Conservation (phyloP, 2,113 vertebrate genomes). For the Tonatia bakeri region DNA sequence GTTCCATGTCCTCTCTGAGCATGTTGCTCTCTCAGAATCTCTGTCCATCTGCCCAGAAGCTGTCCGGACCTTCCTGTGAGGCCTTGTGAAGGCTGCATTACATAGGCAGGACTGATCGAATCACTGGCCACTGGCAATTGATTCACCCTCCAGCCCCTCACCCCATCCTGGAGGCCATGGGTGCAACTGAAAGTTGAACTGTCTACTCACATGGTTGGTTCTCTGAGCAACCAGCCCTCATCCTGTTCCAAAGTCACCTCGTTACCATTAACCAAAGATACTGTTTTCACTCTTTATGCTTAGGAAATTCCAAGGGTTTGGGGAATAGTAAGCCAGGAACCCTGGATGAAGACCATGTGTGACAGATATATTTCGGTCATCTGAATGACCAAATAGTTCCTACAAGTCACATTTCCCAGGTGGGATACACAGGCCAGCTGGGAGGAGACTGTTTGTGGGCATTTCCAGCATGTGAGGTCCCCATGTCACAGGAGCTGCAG, state of each 20-base stretch:
- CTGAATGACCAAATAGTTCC: not conserved
- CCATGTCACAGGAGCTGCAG: not conserved
- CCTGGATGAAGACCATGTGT: not conserved
- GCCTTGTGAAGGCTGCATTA: not conserved
- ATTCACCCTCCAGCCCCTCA: not conserved
- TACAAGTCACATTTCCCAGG: not conserved
- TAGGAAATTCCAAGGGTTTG: not conserved
- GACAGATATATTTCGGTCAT: not conserved
- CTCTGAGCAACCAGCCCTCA: not conserved
- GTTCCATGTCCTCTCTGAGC: not conserved
- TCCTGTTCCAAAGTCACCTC: not conserved
- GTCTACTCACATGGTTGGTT: not conserved
- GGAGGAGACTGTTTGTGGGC: not conserved
- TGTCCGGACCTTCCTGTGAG: not conserved
- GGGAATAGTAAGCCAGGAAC: not conserved
- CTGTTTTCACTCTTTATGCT: not conserved
- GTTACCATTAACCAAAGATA: not conserved
- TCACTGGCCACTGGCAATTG: no score
- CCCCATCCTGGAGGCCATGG: not conserved
- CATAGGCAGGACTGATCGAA: no score
- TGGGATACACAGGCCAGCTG: not conserved
- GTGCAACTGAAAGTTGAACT: not conserved
- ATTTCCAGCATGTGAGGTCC: not conserved
- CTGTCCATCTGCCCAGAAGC: not conserved
- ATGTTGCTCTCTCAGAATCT: not conserved